These are phyloP conservation scores for Amblyornis subalaris DNA, from an alignment of 2,113 vertebrate species.

Conservation along the genomic window DNA sequence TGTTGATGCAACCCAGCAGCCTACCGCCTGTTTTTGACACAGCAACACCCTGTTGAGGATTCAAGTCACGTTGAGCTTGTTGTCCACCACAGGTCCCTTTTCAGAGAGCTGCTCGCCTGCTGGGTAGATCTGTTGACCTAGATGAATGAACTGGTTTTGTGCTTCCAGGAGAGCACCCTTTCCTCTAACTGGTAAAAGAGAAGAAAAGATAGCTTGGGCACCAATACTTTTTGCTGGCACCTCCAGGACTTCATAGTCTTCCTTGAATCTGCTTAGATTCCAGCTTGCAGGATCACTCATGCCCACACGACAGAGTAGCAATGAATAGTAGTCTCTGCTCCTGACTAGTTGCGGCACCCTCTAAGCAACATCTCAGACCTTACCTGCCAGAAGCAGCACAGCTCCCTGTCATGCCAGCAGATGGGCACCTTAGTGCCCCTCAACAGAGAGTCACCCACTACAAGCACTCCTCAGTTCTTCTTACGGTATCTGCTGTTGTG, in stretches of 20 bases:
- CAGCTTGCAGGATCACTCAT: neutral
- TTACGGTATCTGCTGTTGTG: neutral
- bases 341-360: neutral
- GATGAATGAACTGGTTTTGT: neutral
- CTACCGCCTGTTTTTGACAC: neutral
- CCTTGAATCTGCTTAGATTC: neutral
- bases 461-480: neutral
- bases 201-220: neutral
- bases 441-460: neutral
- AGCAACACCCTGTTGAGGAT: neutral
- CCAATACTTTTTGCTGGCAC: neutral
- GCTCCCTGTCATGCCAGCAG: neutral
- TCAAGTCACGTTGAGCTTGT: neutral
- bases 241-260: neutral
- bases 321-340: neutral
- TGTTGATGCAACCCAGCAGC: neutral
- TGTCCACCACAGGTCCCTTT: neutral
- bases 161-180: neutral
- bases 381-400: neutral
- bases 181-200: neutral
- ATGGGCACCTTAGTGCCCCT: neutral
- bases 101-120: neutral
- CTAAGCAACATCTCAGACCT: neutral
- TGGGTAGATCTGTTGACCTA: neutral
- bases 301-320: neutral